Percentiles rank a stretch among this genome's conserved stretches.
Evolutionary conservation across 1,140 invertebrate genomes (phyloP).

Genomic region (Stratiolaelaps scimitus): DNA sequence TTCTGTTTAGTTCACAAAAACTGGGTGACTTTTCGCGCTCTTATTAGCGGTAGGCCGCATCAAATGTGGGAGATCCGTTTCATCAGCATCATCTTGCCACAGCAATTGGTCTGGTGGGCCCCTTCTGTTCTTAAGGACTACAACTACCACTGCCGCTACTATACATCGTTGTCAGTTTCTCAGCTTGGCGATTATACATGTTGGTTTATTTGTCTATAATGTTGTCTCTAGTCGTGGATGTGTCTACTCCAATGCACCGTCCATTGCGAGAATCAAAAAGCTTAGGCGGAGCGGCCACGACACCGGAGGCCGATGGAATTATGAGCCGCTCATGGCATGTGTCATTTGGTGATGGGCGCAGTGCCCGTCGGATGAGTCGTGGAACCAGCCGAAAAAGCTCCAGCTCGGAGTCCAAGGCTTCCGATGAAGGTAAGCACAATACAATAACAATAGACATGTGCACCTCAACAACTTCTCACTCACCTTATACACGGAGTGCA

Average conservation of each 20-base stretch:
- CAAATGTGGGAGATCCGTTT: no score
- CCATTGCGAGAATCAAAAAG: constrained; percentile 10
- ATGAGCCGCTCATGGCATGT: constrained; percentile 24
- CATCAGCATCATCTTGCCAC: no score
- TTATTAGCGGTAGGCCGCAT: no score
- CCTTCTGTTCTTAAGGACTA: no score
- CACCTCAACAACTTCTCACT: background rate
- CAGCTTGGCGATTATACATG: background rate
- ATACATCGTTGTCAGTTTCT: no score
- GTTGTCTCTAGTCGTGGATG: constrained; percentile 1
- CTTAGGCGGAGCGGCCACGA: background rate
- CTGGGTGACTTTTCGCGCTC: no score
- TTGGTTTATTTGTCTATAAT: no score
- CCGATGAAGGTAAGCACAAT: constrained; percentile 13
- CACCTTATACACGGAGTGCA: background rate
- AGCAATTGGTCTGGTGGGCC: no score
- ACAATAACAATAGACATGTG: background rate
- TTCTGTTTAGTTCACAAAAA: no score
- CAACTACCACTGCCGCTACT: no score
- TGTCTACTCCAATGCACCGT: constrained; percentile 13
- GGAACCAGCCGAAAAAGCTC: background rate
- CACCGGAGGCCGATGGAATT: background rate
- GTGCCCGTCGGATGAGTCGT: background rate
- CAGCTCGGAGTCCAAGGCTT: constrained; percentile 9
- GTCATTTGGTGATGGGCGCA: background rate